phyloP scores from a whole-genome alignment of 2,113 vertebrate genomes.

The Noturus placidus region DNA sequence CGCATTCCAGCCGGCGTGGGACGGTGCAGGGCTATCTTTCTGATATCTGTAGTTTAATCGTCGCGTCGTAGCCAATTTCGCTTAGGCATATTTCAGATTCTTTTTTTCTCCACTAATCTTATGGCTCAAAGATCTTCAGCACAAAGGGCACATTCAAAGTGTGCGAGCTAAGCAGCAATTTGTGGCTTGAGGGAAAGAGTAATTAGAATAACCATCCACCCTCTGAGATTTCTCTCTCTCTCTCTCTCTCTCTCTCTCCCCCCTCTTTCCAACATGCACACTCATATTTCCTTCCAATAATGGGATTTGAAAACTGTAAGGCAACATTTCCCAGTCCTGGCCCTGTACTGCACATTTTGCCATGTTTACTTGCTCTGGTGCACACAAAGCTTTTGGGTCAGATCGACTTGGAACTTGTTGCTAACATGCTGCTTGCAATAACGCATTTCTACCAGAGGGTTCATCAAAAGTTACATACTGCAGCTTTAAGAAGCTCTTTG shows the following conservation, averaged over 20 bases:
- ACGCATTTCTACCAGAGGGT: not conserved
- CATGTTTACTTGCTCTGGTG: not conserved
- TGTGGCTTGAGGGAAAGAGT: slow-evolving; percentile 51
- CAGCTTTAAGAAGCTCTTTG: not conserved
- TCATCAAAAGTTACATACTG: not conserved
- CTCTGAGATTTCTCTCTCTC: slow-evolving; percentile 28
- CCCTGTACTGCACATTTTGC: not conserved
- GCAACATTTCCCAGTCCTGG: not conserved
- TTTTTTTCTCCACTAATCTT: slow-evolving; percentile 39
- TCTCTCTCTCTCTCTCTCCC: not conserved
- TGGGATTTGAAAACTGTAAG: slow-evolving; percentile 1
- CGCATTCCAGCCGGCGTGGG: slow-evolving; percentile 50
- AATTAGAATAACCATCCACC: slow-evolving; percentile 51
- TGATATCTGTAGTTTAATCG: slow-evolving; percentile 52
- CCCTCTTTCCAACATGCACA: not conserved
- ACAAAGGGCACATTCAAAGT: slow-evolving; percentile 53
- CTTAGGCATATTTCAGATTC: slow-evolving; percentile 53
- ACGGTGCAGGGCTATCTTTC: slow-evolving; percentile 29
- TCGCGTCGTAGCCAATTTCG: slow-evolving; percentile 45
- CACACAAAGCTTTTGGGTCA: not conserved
- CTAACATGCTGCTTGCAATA: not conserved
- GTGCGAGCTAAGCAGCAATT: slow-evolving; percentile 59
- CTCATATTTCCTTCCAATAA: slow-evolving; percentile 23
- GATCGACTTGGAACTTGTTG: not conserved
- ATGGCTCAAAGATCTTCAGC: slow-evolving; percentile 40